Percentiles rank a stretch among this genome's conserved stretches.
phyloP scores from a whole-genome alignment of 2,888 invertebrate species.

The Lissonota sp. region DNA sequence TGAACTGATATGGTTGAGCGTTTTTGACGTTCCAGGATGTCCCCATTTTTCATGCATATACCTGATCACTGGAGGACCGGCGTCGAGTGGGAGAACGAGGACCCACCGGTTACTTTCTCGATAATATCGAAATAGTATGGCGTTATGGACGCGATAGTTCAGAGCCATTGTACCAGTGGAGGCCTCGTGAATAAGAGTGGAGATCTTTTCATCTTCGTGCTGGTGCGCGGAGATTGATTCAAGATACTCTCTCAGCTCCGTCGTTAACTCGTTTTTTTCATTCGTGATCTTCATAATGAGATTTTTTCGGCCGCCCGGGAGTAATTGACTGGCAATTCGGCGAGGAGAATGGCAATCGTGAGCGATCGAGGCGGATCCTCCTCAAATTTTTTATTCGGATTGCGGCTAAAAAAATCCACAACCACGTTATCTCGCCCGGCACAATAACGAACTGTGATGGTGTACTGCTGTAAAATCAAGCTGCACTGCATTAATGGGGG shows the following conservation, averaged over 20 bases:
- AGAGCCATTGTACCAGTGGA: not conserved
- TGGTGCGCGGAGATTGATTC: not conserved
- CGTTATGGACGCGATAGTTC: not conserved
- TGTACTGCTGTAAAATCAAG: conserved; percentile 69
- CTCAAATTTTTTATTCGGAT: conserved; percentile 52
- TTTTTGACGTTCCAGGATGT: not conserved
- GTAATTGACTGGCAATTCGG: not conserved
- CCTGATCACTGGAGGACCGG: not conserved
- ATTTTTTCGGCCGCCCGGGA: not conserved
- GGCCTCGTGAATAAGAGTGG: not conserved
- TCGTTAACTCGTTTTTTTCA: not conserved
- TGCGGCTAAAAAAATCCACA: conserved; percentile 72
- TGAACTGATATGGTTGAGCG: not conserved
- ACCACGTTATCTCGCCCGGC: conserved; percentile 69
- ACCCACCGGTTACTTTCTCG: not conserved
- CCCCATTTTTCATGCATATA: not conserved
- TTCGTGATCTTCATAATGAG: not conserved
- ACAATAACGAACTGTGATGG: conserved; percentile 66
- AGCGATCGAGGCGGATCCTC: not conserved
- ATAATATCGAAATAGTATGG: not conserved
- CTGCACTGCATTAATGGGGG: conserved; percentile 71
- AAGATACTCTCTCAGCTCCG: not conserved
- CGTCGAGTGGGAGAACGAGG: not conserved
- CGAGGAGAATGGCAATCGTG: not conserved
- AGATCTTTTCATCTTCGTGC: not conserved